Percentiles rank a stretch among this genome's conserved stretches.
Conservation (phyloP, 2,797 vertebrate genomes). For the Argyrosomus regius region DNA sequence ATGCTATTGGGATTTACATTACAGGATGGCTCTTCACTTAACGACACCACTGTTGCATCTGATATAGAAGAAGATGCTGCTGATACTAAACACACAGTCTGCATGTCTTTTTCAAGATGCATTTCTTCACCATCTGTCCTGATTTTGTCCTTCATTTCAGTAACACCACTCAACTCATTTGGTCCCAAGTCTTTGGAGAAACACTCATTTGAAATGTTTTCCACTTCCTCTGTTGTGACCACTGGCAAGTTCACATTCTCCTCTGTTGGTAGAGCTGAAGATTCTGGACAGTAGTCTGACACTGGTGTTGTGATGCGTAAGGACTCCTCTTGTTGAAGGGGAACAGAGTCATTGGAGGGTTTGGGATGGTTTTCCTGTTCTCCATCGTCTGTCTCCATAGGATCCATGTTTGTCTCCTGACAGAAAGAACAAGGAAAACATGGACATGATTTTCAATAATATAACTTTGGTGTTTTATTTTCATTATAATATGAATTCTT, state of each 20-base stretch:
- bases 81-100: slow-evolving; percentile 3
- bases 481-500: not conserved
- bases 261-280: not conserved
- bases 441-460: not conserved
- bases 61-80: slow-evolving; percentile 23
- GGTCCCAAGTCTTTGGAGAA: slow-evolving; percentile 15
- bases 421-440: slow-evolving; percentile 59
- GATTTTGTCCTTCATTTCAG: slow-evolving; percentile 16
- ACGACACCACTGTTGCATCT: not conserved
- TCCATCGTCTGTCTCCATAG: slow-evolving; percentile 74
- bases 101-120: slow-evolving; percentile 21
- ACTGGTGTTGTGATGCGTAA: slow-evolving; percentile 12
- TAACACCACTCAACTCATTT: not conserved
- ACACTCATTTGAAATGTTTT: slow-evolving; percentile 28
- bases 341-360: not conserved
- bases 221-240: slow-evolving; percentile 20
- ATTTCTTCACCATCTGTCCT: slow-evolving; percentile 19
- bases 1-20: not conserved
- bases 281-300: slow-evolving; percentile 20
- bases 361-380: slow-evolving; percentile 44
- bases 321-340: slow-evolving; percentile 23
- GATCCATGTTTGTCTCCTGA: slow-evolving; percentile 81
- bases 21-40: slow-evolving; percentile 17
- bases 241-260: slow-evolving; percentile 18
- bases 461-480: not conserved